Percentiles rank a stretch among this genome's conserved stretches.
These are phyloP conservation scores for Boleophthalmus pectinirostris DNA, from an alignment of 2,113 vertebrate genomes.

Conservation along the genomic window DNA sequence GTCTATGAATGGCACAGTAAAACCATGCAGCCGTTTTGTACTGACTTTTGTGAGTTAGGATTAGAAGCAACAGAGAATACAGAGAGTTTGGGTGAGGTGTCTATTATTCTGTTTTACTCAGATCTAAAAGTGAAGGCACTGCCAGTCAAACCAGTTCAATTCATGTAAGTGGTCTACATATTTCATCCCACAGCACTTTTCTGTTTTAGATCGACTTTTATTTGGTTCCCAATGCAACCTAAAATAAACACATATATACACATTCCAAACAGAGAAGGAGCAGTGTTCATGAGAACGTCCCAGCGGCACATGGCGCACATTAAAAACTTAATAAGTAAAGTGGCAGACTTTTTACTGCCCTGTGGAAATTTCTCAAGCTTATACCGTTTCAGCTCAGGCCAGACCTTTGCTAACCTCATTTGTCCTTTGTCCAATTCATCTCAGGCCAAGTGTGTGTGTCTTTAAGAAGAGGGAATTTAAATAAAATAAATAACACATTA, in stretches of 20 bases:
- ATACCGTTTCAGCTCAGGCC: conserved; percentile 57
- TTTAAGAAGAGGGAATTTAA: background rate
- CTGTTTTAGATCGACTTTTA: conserved; percentile 43
- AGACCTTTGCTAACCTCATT: conserved; percentile 61
- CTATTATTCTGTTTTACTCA: conserved; percentile 16
- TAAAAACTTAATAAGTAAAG: conserved; percentile 81
- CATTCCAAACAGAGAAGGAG: conserved; percentile 23
- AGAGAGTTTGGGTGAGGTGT: conserved; percentile 13
- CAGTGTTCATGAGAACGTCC: conserved; percentile 36
- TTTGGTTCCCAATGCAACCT: conserved; percentile 40
- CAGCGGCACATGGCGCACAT: conserved; percentile 75
- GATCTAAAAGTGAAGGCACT: conserved; percentile 22
- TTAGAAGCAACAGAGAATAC: conserved; percentile 7
- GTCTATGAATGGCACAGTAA: conserved; percentile 47
- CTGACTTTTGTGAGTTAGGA: conserved; percentile 20
- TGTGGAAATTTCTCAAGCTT: conserved; percentile 77
- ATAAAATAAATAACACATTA: background rate
- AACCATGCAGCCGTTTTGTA: conserved; percentile 27
- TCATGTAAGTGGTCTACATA: conserved; percentile 14
- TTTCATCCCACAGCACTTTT: conserved; percentile 27
- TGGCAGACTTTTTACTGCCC: conserved; percentile 81
- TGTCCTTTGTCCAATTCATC: conserved; percentile 67
- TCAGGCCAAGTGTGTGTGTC: conserved; percentile 32
- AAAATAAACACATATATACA: conserved; percentile 45
- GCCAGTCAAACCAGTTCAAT: background rate